Conservation (phyloP, 2,888 invertebrate species). For the Drosophila austrosaltans region DNA sequence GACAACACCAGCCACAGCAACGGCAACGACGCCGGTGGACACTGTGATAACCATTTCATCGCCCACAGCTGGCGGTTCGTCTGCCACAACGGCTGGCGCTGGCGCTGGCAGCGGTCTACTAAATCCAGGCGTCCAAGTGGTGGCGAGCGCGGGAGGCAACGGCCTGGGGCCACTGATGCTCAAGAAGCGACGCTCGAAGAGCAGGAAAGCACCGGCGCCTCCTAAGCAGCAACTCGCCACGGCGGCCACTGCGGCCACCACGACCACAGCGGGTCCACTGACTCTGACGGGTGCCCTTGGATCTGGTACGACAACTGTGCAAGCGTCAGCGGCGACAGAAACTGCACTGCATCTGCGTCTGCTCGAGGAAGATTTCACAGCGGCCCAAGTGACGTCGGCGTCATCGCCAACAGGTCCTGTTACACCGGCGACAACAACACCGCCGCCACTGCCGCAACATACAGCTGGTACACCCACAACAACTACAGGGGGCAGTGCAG, state of each 20-base stretch:
- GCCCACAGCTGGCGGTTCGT: slow-evolving; percentile 52
- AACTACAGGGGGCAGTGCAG: slow-evolving; percentile 46
- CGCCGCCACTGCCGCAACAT: slow-evolving; percentile 29
- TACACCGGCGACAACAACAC: slow-evolving; percentile 26
- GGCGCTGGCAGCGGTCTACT: slow-evolving; percentile 81
- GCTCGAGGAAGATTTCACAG: slow-evolving; percentile 69
- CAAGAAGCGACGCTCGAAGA: slow-evolving; percentile 86
- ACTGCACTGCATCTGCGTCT: slow-evolving; percentile 63
- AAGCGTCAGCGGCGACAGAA: slow-evolving; percentile 54
- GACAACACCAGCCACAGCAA: slow-evolving; percentile 46
- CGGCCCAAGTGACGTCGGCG: slow-evolving; percentile 54
- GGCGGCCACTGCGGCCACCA: slow-evolving; percentile 62
- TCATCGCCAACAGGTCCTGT: slow-evolving; percentile 23
- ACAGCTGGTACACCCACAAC: slow-evolving; percentile 47
- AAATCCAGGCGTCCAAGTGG: slow-evolving; percentile 79
- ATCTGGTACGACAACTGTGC: slow-evolving; percentile 68
- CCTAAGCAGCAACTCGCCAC: slow-evolving; percentile 82
- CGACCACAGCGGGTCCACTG: slow-evolving; percentile 32
- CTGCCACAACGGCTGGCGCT: slow-evolving; percentile 50
- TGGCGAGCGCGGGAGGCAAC: slow-evolving; percentile 82
- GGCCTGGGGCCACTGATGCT: slow-evolving; percentile 84
- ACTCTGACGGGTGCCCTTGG: slow-evolving; percentile 54
- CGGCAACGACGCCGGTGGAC: slow-evolving; percentile 78
- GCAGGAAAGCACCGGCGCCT: slow-evolving; percentile 85
- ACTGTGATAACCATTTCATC: slow-evolving; percentile 82